Conservation (phyloP, 1,140 invertebrate species). For the Drosophila ercepeae region DNA sequence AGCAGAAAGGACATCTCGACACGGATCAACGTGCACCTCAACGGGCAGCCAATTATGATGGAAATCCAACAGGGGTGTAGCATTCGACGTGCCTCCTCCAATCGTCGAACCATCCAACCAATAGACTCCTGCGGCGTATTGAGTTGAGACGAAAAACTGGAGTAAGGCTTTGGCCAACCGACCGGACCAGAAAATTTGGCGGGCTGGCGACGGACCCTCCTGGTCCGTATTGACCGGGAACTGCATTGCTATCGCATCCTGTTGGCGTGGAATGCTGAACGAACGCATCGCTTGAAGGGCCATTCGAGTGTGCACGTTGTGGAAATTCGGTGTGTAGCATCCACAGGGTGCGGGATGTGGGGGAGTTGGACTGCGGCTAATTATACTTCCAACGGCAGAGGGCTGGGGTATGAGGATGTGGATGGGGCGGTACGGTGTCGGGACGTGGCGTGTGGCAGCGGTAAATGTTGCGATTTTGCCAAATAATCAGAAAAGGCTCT, state of each 20-base stretch:
- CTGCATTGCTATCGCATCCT: slow-evolving; percentile 23
- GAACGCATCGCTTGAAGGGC: slow-evolving; percentile 40
- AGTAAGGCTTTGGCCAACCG: background rate
- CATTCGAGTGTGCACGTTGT: slow-evolving; percentile 39
- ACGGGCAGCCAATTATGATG: slow-evolving; percentile 1
- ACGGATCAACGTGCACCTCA: background rate
- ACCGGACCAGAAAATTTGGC: background rate
- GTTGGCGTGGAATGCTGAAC: slow-evolving; percentile 18
- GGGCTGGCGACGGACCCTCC: background rate
- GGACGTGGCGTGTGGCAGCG: slow-evolving; percentile 27
- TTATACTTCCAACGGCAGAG: slow-evolving; percentile 49
- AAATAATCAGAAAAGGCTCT: slow-evolving; percentile 79
- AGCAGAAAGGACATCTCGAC: background rate
- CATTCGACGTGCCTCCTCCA: background rate
- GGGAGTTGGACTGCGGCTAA: slow-evolving; percentile 42
- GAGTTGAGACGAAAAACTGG: background rate
- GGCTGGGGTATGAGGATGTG: background rate
- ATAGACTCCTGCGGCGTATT: background rate
- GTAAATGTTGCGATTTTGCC: slow-evolving; percentile 75
- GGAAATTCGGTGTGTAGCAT: slow-evolving; percentile 54
- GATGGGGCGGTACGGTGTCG: background rate
- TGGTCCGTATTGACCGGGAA: slow-evolving; percentile 2
- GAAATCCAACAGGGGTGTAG: background rate
- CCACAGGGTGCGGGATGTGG: slow-evolving; percentile 7
- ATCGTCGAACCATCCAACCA: background rate